A percentile compares a stretch with the other conserved stretches of the same genome.
These are phyloP conservation scores for Caenorhabditis elegans DNA, from an alignment of 1,140 invertebrate species.

Conservation along the genomic window DNA sequence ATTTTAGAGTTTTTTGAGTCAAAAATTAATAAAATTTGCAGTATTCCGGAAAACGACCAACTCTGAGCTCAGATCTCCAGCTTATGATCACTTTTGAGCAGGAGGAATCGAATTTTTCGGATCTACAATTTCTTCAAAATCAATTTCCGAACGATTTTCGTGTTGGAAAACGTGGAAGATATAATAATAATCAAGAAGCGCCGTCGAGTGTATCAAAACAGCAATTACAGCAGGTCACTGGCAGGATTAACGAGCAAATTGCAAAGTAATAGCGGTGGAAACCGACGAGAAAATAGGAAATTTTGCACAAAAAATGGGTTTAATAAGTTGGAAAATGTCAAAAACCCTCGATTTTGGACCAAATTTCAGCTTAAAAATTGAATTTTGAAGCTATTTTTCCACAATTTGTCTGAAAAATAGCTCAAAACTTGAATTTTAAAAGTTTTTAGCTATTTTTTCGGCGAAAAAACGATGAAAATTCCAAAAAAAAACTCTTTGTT, in stretches of 20 bases:
- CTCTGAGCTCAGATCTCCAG: conserved; percentile 57
- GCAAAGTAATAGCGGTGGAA: conserved; percentile 50
- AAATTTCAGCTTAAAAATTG: no score
- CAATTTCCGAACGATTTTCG: conserved; percentile 56
- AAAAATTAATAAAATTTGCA: background rate
- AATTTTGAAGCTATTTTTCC: no score
- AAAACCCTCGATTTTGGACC: no score
- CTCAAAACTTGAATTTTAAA: no score
- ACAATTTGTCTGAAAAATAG: no score
- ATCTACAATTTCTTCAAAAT: conserved; percentile 49
- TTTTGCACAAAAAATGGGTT: no score
- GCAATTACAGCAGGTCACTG: conserved; percentile 37
- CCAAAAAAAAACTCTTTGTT: no score
- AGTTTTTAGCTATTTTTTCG: no score
- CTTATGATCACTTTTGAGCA: conserved; percentile 61
- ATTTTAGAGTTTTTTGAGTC: background rate
- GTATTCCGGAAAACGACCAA: conserved; percentile 53
- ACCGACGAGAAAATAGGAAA: no score
- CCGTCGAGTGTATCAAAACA: conserved; percentile 18
- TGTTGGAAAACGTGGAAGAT: background rate
- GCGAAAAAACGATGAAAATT: no score
- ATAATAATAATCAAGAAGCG: background rate
- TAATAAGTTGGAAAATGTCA: no score
- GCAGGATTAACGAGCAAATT: conserved; percentile 43
- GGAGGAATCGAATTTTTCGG: conserved; percentile 57